Base-by-base conservation (phyloP, 2,113 vertebrate species). In the Neodon shergylaensis region DNA sequence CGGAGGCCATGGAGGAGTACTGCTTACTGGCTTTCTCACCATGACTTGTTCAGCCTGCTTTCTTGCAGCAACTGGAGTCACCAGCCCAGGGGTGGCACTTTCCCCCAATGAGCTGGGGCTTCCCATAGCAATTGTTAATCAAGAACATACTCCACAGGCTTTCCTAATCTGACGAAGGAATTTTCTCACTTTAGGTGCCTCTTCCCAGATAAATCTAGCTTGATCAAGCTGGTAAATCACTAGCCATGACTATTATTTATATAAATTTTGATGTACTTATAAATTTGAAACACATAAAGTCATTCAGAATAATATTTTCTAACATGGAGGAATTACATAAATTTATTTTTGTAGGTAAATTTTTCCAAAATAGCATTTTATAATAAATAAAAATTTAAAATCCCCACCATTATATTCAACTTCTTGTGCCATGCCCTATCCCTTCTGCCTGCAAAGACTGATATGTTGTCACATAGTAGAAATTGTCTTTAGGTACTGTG, bases 261-360 rank as follows among this genome's bases (percentile, higher is more conserved):
- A 79, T 65, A 72, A 39, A 61, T 63, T 85, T 90, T 78, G 42
- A 21, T 78, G 42, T 42, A n/a, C 72, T 21, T 92, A 44, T 89
- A 52, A 76, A 89, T 90, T 72, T 1, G 85, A 94, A 95, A 66
- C 22, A 84, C 83, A 52, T 82, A 70, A 94, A 79, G 4, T 11
- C 31, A 87, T 90, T 70, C 72, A 92, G 90, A 85, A 88, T 68
- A 5, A 36, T 86, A 89, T 77, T 88, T 92, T 31, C 49, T 82
- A 44, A 76, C n/a, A 63, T 85, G 28, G 31, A 44, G 73, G 49
- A 95, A 42, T 54, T 82, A 54, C 31, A 52, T 17, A 76, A 76
- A 47, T 70, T 88, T 83, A 78, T 63, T 47, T 89, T 85, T 91
- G 58, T n/a, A 83, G 47, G 24, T 77, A 47, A 70, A 86, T 22